phyloP scores from a whole-genome alignment of 2,113 vertebrate species.

The Eurypyga helias region DNA sequence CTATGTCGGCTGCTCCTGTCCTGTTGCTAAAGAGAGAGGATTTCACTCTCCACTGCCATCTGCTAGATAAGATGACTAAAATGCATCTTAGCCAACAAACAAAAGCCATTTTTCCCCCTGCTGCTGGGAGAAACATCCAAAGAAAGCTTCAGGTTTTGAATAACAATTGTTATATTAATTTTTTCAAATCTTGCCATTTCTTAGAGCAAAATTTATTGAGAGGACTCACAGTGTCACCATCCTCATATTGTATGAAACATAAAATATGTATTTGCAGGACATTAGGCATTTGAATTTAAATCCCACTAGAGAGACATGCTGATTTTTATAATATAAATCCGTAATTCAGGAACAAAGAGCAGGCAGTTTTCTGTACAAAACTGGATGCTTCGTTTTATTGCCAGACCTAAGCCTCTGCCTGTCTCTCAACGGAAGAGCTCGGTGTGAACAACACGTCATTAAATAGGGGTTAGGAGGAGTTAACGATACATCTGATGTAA shows the following conservation, averaged over 20 bases:
- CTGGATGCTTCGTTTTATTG: rapidly evolving
- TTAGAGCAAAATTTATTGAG: neutral
- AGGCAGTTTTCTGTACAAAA: neutral
- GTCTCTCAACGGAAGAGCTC: neutral
- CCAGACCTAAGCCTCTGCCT: neutral
- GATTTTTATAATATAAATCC: neutral
- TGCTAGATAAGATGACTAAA: neutral
- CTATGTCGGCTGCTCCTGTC: neutral
- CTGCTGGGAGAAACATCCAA: neutral
- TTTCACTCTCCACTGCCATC: neutral
- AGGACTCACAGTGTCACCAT: neutral
- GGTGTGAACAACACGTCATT: neutral
- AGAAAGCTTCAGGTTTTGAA: neutral
- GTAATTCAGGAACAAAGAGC: neutral
- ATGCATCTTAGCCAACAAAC: neutral
- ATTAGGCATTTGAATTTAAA: neutral
- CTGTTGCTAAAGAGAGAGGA: neutral
- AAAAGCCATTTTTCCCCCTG: neutral
- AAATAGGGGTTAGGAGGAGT: conserved; percentile 41
- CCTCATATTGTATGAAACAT: neutral
- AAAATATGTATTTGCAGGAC: neutral
- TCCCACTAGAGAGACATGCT: neutral
- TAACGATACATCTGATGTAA: conserved; percentile 21
- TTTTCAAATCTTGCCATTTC: neutral
- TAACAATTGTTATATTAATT: neutral